Conservation (phyloP, 2,888 invertebrate species). For the Aplocera efformata region DNA sequence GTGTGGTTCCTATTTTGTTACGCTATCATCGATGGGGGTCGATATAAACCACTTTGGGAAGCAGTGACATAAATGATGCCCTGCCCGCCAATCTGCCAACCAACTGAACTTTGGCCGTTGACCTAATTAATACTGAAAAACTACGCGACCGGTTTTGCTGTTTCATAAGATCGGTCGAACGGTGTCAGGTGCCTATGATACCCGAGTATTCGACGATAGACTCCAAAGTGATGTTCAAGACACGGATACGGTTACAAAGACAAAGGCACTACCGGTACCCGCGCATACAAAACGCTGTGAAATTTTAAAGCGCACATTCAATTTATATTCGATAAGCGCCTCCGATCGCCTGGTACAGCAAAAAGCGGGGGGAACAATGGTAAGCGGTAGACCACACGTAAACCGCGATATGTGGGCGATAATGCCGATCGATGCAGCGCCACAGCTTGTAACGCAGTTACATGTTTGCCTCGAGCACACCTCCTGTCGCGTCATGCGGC, state of each 20-base stretch:
- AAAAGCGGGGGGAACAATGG: conserved; percentile 22
- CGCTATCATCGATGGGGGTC: too few relatives aligned
- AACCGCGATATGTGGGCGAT: conserved; percentile 23
- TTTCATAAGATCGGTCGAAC: too few relatives aligned
- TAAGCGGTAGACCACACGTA: conserved; percentile 22
- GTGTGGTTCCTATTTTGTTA: too few relatives aligned
- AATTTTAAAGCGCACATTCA: conserved; percentile 21
- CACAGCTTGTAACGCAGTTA: conserved; percentile 8
- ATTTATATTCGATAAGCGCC: conserved; percentile 22
- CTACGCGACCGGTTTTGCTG: too few relatives aligned
- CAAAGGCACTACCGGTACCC: conserved; percentile 18
- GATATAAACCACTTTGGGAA: too few relatives aligned
- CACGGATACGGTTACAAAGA: conserved; percentile 10
- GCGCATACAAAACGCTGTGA: conserved; percentile 16
- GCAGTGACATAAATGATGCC: too few relatives aligned
- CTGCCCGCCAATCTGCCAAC: too few relatives aligned
- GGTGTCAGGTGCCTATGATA: too few relatives aligned
- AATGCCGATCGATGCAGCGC: conserved; percentile 21
- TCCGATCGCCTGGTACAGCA: conserved; percentile 17
- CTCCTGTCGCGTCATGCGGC: conserved; percentile 21
- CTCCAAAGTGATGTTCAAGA: conserved; percentile 6
- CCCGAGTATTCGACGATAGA: not conserved
- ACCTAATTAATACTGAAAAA: too few relatives aligned
- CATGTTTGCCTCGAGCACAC: conserved; percentile 21
- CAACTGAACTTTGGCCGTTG: too few relatives aligned